Base-by-base conservation (phyloP, 2,797 vertebrate species). In the Phyllotis vaccarum region DNA sequence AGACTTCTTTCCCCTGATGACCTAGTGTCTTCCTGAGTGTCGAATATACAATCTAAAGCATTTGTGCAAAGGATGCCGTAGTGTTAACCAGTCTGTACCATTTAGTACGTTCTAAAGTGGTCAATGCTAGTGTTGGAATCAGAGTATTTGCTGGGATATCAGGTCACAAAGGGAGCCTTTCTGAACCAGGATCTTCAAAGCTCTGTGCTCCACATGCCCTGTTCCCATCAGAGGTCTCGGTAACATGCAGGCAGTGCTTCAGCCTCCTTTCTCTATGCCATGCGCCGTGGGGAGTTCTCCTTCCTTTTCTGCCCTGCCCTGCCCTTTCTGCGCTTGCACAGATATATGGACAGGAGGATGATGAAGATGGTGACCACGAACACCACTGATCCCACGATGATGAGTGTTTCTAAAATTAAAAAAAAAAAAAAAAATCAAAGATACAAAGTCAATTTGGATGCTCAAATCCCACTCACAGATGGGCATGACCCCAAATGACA, bases 241-340 rank as follows among this genome's bases (percentile, higher is more conserved):
- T 89, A 66, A 21, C 85, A 87, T 22, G 13, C 1, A 31, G 70
- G 37, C 1, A 72, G 60, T 0, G 24, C 16, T 21, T 11, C 64
- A 14, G 22, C 0, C 5, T 7, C 27, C 1, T 70, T 58, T 90
- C 94, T 83, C 98, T 94, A 99, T 1, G 97, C 86, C 1, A 31
- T 16, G 1, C 97, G 98, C 66, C 99, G 98, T 0, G 98, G 98
- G 14, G 98, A 13, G 37, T 68, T 97, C 90, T 99, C 98, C 91
- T 98, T 98, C 16, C 49, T 46, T 17, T 13, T 31, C 95, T 0
- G 76, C 87, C 9, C 34, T 6, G 60, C 43, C 52, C 95, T 98
- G n/a, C 52, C 49, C 54, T 96, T 98, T 96, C 93, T 98, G 91
- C 97, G 97, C 97, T 98, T 99, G 98, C 96, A 99, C 96, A 99